phyloP scores from a whole-genome alignment of 2,888 invertebrate species.

The Amblyjoppa fuscipennis region DNA sequence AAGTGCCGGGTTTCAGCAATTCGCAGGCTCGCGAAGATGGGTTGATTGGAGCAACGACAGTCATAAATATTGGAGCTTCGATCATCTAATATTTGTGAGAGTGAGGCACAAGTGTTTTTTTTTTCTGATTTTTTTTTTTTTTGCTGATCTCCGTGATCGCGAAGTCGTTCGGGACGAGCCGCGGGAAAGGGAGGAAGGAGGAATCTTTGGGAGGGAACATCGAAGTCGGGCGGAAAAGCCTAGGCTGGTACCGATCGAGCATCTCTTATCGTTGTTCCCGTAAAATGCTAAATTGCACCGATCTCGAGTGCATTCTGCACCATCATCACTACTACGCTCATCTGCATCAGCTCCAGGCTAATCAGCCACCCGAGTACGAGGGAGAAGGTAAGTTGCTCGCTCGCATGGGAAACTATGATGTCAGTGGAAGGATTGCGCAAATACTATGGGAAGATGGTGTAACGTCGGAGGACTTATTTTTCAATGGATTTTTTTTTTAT shows the following conservation, averaged over 20 bases:
- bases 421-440: neutral
- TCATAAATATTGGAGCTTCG: conserved; percentile 22
- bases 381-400: conserved; percentile 85
- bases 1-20: conserved; percentile 51
- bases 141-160: neutral
- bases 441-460: neutral
- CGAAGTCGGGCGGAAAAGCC: neutral
- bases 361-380: conserved; percentile 89
- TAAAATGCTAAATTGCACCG: conserved; percentile 91
- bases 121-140: neutral
- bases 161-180: neutral
- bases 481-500: neutral
- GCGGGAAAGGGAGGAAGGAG: neutral
- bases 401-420: neutral
- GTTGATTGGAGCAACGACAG: conserved; percentile 32
- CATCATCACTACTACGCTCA: conserved; percentile 92
- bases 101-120: neutral
- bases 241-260: conserved; percentile 12
- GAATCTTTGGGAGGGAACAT: neutral
- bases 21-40: conserved; percentile 39
- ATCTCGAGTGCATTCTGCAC: conserved; percentile 92
- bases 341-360: conserved; percentile 89
- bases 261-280: conserved; percentile 39
- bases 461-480: neutral
- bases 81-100: neutral